phyloP scores from a whole-genome alignment of 2,113 vertebrate species.

The Notothenia rossii region DNA sequence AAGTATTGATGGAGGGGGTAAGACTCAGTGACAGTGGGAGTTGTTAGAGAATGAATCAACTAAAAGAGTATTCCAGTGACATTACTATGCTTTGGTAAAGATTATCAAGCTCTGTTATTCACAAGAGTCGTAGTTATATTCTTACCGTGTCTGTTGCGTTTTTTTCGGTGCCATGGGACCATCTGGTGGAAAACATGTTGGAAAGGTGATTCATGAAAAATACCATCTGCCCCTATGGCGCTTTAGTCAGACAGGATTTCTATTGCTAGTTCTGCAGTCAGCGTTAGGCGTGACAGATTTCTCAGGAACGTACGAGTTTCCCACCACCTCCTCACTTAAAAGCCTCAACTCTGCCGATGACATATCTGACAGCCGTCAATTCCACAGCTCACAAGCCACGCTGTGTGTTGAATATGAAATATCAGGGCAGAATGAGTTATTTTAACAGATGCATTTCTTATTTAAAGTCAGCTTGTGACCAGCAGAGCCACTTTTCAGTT shows the following conservation, averaged over 20 bases:
- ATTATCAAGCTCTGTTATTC: background rate
- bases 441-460: background rate
- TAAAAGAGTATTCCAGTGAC: background rate
- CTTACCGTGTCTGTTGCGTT: constrained; percentile 9
- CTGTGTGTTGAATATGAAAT: background rate
- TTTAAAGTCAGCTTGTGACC: constrained; percentile 12
- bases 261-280: constrained; percentile 64
- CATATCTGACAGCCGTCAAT: constrained; percentile 49
- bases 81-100: background rate
- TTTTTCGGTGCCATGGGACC: constrained; percentile 25
- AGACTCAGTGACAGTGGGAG: background rate
- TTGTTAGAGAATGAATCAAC: background rate
- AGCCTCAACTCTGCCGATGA: constrained; percentile 44
- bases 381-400: constrained; percentile 7
- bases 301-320: constrained; percentile 56
- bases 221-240: constrained; percentile 61
- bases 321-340: constrained; percentile 64
- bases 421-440: background rate
- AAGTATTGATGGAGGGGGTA: no score
- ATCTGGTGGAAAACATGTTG: constrained; percentile 62
- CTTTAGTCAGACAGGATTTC: constrained; percentile 55
- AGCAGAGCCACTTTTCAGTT: constrained; percentile 3
- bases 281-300: constrained; percentile 57
- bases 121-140: background rate
- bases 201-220: constrained; percentile 73